Evolutionary conservation across 2,888 invertebrate species (phyloP).

Genomic region (Euzophera pinguis): DNA sequence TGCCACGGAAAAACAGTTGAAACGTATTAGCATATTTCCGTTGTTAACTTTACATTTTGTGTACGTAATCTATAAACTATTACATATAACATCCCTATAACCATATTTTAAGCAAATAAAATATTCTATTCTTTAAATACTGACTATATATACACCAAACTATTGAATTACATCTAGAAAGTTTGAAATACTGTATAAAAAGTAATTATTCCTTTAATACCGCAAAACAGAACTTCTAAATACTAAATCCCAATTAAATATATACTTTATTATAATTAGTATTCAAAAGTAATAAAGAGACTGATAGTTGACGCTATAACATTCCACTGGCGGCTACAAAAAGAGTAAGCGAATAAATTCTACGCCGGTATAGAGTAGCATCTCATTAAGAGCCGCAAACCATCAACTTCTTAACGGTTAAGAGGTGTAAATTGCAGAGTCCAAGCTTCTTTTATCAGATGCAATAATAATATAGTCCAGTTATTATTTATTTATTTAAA

Average conservation of each 20-base stretch:
- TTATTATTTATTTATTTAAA: no score
- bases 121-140: no score
- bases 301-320: background rate
- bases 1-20: no score
- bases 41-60: no score
- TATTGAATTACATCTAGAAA: background rate
- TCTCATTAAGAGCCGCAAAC: background rate
- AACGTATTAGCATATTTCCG: no score
- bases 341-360: background rate
- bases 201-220: no score
- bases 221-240: background rate
- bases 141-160: no score
- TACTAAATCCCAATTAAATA: background rate
- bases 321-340: background rate
- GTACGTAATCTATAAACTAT: no score
- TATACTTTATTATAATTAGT: background rate
- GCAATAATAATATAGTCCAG: no score
- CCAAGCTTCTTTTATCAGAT: background rate
- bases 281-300: background rate
- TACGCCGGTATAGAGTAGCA: background rate
- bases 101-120: no score
- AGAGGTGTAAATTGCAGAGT: background rate
- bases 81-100: no score
- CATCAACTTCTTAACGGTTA: background rate
- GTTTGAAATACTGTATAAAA: background rate